Conservation (phyloP, 2,888 invertebrate species). For the Thymelicus lineola region DNA sequence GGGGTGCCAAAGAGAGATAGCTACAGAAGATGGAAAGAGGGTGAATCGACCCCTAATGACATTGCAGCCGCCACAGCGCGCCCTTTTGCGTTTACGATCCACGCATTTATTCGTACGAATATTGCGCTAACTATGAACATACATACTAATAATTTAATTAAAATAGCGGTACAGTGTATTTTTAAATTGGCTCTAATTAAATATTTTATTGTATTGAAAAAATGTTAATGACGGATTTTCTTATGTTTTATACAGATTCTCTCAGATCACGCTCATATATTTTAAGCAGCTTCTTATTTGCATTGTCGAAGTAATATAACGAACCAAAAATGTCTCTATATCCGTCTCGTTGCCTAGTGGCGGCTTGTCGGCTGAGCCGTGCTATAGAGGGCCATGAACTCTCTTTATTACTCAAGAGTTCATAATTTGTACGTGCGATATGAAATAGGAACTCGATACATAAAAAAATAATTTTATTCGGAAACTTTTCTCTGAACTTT, state of each 20-base stretch:
- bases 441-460: slow-evolving; percentile 44
- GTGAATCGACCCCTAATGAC: slow-evolving; percentile 79
- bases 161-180: too few species aligned
- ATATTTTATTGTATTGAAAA: too few species aligned
- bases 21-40: slow-evolving; percentile 67
- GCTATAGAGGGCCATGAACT: slow-evolving; percentile 76
- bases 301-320: slow-evolving; percentile 46
- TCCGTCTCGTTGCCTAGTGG: slow-evolving; percentile 49
- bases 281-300: neutral
- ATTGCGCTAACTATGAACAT: slow-evolving; percentile 12
- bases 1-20: slow-evolving; percentile 75
- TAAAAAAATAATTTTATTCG: slow-evolving; percentile 12
- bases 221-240: too few species aligned
- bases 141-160: neutral
- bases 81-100: slow-evolving; percentile 49
- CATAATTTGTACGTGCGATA: slow-evolving; percentile 61
- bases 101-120: slow-evolving; percentile 39
- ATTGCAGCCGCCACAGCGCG: slow-evolving; percentile 61
- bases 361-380: slow-evolving; percentile 48
- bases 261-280: too few species aligned
- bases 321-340: slow-evolving; percentile 53
- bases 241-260: too few species aligned
- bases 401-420: slow-evolving; percentile 72
- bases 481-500: too few species aligned
- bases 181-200: too few species aligned